Conservation (phyloP, 2,888 invertebrate species). For the Melipona bicolor region DNA sequence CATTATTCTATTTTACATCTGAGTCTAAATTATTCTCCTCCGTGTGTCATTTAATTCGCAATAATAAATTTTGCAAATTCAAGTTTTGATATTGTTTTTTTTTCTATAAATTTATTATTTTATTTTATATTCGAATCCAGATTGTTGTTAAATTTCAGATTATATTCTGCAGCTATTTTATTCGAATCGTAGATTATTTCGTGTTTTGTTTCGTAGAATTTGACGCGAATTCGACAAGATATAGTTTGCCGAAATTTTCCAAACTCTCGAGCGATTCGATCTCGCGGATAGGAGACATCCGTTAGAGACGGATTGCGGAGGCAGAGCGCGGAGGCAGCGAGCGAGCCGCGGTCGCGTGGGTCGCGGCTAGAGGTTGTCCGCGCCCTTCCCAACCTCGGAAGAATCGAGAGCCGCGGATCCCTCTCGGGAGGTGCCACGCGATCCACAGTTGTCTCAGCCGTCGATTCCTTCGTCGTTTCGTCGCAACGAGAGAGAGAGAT, state of each 20-base stretch:
- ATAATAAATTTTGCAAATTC: no score
- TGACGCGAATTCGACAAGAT: background rate
- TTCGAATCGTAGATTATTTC: no score
- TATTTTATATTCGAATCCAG: no score
- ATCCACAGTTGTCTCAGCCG: slow-evolving; percentile 71
- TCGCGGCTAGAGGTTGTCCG: slow-evolving; percentile 68
- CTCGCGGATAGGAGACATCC: slow-evolving; percentile 56
- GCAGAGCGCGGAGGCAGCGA: slow-evolving; percentile 66
- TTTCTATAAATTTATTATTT: no score
- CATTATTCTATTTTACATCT: no score
- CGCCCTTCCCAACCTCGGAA: slow-evolving; percentile 74
- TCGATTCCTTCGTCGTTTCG: slow-evolving; percentile 34
- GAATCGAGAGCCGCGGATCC: slow-evolving; percentile 68
- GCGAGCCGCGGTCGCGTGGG: slow-evolving; percentile 68
- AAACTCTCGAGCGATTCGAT: background rate
- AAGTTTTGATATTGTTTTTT: no score
- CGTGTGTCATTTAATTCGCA: no score
- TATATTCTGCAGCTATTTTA: no score
- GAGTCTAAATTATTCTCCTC: no score
- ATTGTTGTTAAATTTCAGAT: background rate
- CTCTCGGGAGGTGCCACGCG: slow-evolving; percentile 71
- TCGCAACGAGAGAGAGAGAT: slow-evolving; percentile 14
- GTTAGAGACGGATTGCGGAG: slow-evolving; percentile 66
- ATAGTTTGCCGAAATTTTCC: background rate
- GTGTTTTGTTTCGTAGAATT: background rate